Percentiles rank a stretch among this genome's conserved stretches.
Evolutionary conservation across 2,797 vertebrate genomes (phyloP).

Genomic region (Notolabrus celidotus): DNA sequence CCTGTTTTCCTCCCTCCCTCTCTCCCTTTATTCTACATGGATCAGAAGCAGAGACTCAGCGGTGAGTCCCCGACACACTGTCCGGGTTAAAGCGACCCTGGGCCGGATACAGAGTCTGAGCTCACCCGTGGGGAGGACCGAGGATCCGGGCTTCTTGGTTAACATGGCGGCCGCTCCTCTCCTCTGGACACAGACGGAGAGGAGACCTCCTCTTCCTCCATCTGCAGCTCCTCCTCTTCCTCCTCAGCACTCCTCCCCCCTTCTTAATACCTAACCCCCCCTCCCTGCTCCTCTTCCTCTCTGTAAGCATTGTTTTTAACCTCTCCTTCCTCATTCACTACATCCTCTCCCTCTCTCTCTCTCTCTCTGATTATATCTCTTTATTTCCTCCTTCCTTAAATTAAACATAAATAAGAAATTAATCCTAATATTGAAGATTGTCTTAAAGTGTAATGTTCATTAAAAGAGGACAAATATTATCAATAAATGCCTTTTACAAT

Average conservation of each 20-base stretch:
- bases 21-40: rapidly evolving
- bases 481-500: too few species aligned
- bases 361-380: too few species aligned
- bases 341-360: too few species aligned
- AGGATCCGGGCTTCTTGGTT: constrained; percentile 80
- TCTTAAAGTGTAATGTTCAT: too few species aligned
- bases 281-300: not conserved
- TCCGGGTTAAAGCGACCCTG: constrained; percentile 10
- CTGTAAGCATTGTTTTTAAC: too few species aligned
- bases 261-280: not conserved
- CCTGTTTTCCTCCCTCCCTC: constrained; percentile 4
- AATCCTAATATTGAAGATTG: too few species aligned
- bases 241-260: constrained; percentile 19
- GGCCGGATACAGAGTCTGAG: constrained; percentile 24
- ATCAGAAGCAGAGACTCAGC: not conserved
- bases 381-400: too few species aligned
- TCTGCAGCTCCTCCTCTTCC: constrained; percentile 41
- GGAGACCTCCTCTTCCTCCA: constrained; percentile 84
- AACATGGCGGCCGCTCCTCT: constrained; percentile 84
- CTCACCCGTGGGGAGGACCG: constrained; percentile 80
- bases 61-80: not conserved
- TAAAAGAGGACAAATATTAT: too few species aligned
- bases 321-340: not conserved
- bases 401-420: too few species aligned
- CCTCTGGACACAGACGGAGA: constrained; percentile 70